Evolutionary conservation across 1,140 invertebrate species (phyloP), one percentile per base, ranked within the genome.

Genomic region (Heliconius hermathena): DNA sequence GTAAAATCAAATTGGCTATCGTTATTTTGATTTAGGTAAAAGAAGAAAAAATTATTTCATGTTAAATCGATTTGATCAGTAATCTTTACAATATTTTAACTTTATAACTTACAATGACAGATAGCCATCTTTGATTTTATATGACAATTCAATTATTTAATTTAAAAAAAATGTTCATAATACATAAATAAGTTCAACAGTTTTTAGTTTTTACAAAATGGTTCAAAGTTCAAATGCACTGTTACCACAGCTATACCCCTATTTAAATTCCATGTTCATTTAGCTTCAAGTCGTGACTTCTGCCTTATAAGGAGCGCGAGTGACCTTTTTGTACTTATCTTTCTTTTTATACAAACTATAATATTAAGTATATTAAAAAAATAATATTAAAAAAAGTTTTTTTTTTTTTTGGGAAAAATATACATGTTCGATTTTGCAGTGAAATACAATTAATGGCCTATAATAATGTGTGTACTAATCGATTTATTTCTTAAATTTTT

Each of bases 251-350:
- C 8, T 57, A 22, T 57, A 57, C 54, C 0, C 20, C 26, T 66
- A 29, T 26, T 26, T 66, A 66, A 66, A 66, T 29, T 66, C 26
- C 22, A 29, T 13, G 60, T 66, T 66, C 22, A 29, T 66, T 66
- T 66, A 66, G 29, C 60, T 29, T 29, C 26, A 22, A 66, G 60
- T 66, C 60, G 60, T 66, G 13, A 66, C 60, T 66, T 66, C 60
- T 29, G 11, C 60, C 26, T 26, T 66, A 6, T 16, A 29, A 11
- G 22, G 60, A 26, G 26, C 60, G 60, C n/a, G 26, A 60, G 9
- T n/a, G 9, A 29, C 22, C 11, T 11, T 29, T 66, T 66, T 29
- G 22, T 66, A 29, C 13, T 66, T 22, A 26, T 9, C 57, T 13
- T 60, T 66, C 54, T 22, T 66, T 6, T 66, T 66, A 66, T 66